Evolutionary conservation across 2,113 vertebrate genomes (phyloP), one percentile per base, ranked within the genome.

Genomic region (Scomber japonicus): DNA sequence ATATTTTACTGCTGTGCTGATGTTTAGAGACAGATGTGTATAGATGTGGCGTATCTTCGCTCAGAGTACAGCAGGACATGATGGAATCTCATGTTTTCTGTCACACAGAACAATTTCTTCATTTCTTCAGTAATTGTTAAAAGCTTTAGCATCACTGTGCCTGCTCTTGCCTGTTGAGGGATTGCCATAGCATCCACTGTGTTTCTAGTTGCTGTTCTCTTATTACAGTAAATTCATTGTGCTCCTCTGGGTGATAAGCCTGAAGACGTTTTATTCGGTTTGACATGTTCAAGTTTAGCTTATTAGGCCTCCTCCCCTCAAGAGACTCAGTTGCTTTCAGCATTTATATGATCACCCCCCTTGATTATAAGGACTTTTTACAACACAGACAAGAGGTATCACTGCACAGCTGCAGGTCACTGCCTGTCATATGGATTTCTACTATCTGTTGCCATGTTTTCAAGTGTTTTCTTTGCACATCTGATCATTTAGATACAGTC

Each of bases 201-300:
- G 27, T 82, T 66, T 35, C 61, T 66, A 30, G 66, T 17, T 82
- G 45, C 57, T 75, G 66, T 49, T 86, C 86, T 84, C 78, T 81
- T 80, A 84, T 84, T 86, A 81, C 73, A 61, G 70, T 83, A 63
- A 82, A 85, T 83, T 82, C 62, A 87, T 73, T 73, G 76, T 69
- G 75, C 75, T 82, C 80, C 87, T 87, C 62, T 78, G 82, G 89
- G 75, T 66, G 82, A 78, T 72, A 75, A 83, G 69, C 59, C 48
- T 75, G 56, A 85, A 74, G 64, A 89, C 64, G 71, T 75, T 91
- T 88, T 82, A 81, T 87, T 82, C 82, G 70, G 63, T 85, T 87
- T 87, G 87, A 88, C 72, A 45, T 88, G 78, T 86, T 82, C 69
- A 87, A 83, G 85, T 85, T 59, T 85, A 77, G 60, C 68, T 73